Evolutionary conservation across 2,113 vertebrate species (phyloP).

Genomic region (Rhinolophus ferrumequinum): DNA sequence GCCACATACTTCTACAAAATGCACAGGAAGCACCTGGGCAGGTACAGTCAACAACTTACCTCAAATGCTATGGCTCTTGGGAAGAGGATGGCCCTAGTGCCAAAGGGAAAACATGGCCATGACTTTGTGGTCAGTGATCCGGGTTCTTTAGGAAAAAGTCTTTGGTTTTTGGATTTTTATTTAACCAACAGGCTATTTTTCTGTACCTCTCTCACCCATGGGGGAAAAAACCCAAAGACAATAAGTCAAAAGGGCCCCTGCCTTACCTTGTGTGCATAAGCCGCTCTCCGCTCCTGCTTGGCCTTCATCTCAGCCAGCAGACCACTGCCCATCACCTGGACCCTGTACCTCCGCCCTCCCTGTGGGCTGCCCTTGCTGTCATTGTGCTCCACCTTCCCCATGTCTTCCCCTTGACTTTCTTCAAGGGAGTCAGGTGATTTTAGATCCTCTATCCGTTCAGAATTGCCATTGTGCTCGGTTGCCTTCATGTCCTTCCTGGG

Average conservation of each 20-base stretch:
- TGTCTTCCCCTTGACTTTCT: slow-evolving; percentile 87
- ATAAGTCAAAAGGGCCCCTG: neutral
- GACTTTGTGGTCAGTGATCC: neutral
- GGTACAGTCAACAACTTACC: too few species aligned
- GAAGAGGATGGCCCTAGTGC: fast-evolving
- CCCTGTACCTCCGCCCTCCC: slow-evolving; percentile 90
- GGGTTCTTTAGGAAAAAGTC: neutral
- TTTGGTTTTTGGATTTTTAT: neutral
- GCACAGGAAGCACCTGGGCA: neutral
- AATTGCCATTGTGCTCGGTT: slow-evolving; percentile 81
- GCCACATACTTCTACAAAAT: neutral
- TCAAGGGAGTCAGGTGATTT: slow-evolving; percentile 93
- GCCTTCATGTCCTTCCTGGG: slow-evolving; percentile 80
- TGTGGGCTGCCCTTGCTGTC: slow-evolving; percentile 92
- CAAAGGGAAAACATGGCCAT: neutral
- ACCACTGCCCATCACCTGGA: slow-evolving; percentile 96
- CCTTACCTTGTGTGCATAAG: slow-evolving; percentile 91
- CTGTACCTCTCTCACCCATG: neutral
- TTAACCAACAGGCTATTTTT: neutral
- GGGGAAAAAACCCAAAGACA: neutral
- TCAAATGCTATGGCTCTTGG: fast-evolving
- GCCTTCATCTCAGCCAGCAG: slow-evolving; percentile 98
- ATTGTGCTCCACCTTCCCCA: slow-evolving; percentile 73
- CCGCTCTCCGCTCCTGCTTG: slow-evolving; percentile 95
- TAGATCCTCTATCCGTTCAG: slow-evolving; percentile 91